Percentiles rank a stretch among this genome's conserved stretches.
phyloP scores from a whole-genome alignment of 2,113 vertebrate genomes.

The Struthidea cinerea region DNA sequence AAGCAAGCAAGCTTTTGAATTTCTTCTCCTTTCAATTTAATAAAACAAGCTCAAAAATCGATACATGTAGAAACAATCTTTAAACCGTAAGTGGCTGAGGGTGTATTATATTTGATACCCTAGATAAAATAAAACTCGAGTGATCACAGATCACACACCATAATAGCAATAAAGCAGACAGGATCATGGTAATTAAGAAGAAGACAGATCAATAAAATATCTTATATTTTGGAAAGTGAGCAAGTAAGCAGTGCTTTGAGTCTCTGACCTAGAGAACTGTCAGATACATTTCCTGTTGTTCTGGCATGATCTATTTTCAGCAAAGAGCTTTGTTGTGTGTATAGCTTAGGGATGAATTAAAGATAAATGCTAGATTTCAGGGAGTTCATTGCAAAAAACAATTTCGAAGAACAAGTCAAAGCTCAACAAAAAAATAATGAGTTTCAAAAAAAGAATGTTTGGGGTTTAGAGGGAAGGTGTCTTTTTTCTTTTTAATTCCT shows the following conservation, averaged over 20 bases:
- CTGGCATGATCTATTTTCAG: neutral
- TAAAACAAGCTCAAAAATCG: conserved; percentile 49
- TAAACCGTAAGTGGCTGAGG: conserved; percentile 3
- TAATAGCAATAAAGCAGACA: conserved; percentile 28
- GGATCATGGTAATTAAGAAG: conserved; percentile 57
- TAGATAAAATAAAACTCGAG: conserved; percentile 2
- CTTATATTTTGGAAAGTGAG: conserved; percentile 54
- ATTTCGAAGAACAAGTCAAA: neutral
- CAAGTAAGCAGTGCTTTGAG: neutral
- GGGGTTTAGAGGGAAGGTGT: neutral
- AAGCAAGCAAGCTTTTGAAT: conserved; percentile 32
- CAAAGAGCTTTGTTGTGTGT: neutral
- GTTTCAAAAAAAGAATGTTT: neutral
- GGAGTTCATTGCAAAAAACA: neutral
- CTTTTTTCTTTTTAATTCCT: neutral
- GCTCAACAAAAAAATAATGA: neutral
- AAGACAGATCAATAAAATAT: conserved; percentile 60
- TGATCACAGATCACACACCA: conserved; percentile 43
- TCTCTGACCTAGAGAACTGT: neutral
- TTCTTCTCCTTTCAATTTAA: conserved; percentile 26
- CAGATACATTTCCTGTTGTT: neutral
- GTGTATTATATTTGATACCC: neutral
- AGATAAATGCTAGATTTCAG: neutral
- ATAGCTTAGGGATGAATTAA: neutral
- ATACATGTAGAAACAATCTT: conserved; percentile 16